These are phyloP conservation scores for Drosophila murphyi DNA, from an alignment of 1,140 invertebrate species.

Conservation along the genomic window DNA sequence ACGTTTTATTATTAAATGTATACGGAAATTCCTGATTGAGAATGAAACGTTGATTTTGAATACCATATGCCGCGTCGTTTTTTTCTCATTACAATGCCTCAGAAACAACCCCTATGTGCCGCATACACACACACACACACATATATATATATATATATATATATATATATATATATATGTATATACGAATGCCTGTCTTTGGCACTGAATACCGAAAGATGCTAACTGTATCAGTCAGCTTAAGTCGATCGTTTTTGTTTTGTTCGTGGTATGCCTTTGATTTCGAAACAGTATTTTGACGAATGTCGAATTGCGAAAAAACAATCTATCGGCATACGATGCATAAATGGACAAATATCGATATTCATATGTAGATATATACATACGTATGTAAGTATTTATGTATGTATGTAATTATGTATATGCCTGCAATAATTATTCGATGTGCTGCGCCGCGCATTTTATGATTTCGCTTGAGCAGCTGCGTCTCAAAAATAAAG, in stretches of 20 bases:
- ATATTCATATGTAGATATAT: slow-evolving; percentile 8
- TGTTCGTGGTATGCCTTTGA: slow-evolving; percentile 5
- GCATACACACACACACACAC: background rate
- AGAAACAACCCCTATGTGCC: slow-evolving; percentile 60
- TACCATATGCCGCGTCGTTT: slow-evolving; percentile 53
- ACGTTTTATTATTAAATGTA: slow-evolving; percentile 41
- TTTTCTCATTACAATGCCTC: slow-evolving; percentile 44
- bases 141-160: background rate
- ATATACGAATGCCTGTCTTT: slow-evolving; percentile 6
- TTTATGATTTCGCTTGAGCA: slow-evolving; percentile 75
- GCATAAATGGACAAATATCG: background rate
- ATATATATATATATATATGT: background rate
- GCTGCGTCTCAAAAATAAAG: slow-evolving; percentile 63
- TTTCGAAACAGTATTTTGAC: slow-evolving; percentile 5
- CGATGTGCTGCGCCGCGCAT: slow-evolving; percentile 59
- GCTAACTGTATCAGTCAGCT: slow-evolving; percentile 30
- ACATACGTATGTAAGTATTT: background rate
- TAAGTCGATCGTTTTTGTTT: slow-evolving; percentile 23
- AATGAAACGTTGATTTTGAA: slow-evolving; percentile 64
- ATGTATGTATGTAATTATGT: slow-evolving; percentile 5
- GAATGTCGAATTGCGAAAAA: background rate
- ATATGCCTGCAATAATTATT: slow-evolving; percentile 46
- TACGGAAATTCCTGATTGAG: slow-evolving; percentile 46
- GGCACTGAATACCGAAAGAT: slow-evolving; percentile 23
- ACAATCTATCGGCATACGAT: background rate